Base-by-base conservation (phyloP, 2,888 invertebrate species). In the Papilio protenor region DNA sequence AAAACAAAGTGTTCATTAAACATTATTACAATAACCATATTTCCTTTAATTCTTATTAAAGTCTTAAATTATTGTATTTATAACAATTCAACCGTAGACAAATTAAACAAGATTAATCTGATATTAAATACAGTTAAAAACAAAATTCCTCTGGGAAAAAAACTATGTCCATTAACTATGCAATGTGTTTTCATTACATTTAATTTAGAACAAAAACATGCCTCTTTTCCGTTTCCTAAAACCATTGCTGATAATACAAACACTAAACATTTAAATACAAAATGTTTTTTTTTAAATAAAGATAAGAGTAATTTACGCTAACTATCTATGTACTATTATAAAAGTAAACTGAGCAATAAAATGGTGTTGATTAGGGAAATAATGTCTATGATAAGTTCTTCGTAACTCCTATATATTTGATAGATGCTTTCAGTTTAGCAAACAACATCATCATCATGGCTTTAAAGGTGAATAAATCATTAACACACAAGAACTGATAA, bases 401-500 rank as follows among this genome's bases (percentile, higher is more conserved):
- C 0, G 27, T 6, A 18, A 61, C 61, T 6, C 6, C 64, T 64
- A 40, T 69, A 69, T 69, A 69, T 69, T 69, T 21, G n/a, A 45
- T 10, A 45, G 1, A 45, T 21, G 3, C 45, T 21, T 12, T 21
- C 40, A 45, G 21, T 45, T 45, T 69, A 40, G n/a, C 45, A 21
- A 40, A 66, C 21, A 21, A 45, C 21, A 12, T 21, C 66, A 69
- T 21, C 66, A 69, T 45, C 66, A 69, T 69, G 66, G 66, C n/a
- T 69, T 69, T 69, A 45, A 69, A 69, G 45, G 66, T 69, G 6
- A 64, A 27, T 64, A 23, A 23, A 59, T 12, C n/a, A n/a, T 55
- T 55, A n/a, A 52, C 18, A n/a, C 16, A 55, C 21, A 55, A n/a
- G 55, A n/a, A 52, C 55, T 10, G n/a, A n/a, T 49, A 49, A 14